Conservation (phyloP, 2,797 vertebrate species). For the Gephyroberyx darwinii region DNA sequence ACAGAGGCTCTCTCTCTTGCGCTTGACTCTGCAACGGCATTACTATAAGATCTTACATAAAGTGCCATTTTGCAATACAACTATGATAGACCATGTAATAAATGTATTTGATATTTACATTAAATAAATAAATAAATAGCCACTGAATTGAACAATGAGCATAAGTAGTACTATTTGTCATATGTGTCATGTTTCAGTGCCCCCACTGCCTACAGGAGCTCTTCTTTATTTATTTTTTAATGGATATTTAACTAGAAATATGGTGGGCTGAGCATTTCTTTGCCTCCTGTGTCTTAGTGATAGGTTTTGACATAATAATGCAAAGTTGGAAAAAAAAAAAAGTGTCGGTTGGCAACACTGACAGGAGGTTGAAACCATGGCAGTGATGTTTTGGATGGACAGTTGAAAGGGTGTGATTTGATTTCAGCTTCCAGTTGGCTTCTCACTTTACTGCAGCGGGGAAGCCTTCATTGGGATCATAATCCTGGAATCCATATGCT, state of each 20-base stretch:
- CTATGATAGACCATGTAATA: constrained; percentile 29
- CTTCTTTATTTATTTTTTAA: constrained; percentile 10
- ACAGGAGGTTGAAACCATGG: constrained; percentile 45
- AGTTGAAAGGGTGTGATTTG: constrained; percentile 42
- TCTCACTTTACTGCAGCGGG: constrained; percentile 88
- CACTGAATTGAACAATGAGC: constrained; percentile 40
- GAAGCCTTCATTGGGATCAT: constrained; percentile 98
- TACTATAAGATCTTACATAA: constrained; percentile 21
- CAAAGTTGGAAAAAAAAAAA: constrained; percentile 23
- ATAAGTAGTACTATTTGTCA: constrained; percentile 31
- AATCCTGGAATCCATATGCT: constrained; percentile 98
- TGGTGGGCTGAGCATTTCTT: background rate
- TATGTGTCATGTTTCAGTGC: background rate
- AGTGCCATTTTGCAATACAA: constrained; percentile 32
- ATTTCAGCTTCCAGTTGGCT: constrained; percentile 23
- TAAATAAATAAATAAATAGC: constrained; percentile 71
- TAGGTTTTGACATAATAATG: constrained; percentile 41
- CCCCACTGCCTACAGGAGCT: constrained; percentile 44
- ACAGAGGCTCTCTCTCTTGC: constrained; percentile 22
- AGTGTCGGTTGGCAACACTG: constrained; percentile 47
- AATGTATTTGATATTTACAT: constrained; percentile 58
- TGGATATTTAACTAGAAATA: constrained; percentile 25
- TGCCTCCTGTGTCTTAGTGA: constrained; percentile 19
- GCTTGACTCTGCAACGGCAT: constrained; percentile 33
- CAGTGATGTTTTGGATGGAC: constrained; percentile 48